Base-by-base conservation (phyloP, 1,140 invertebrate genomes). In the Papilio machaon region DNA sequence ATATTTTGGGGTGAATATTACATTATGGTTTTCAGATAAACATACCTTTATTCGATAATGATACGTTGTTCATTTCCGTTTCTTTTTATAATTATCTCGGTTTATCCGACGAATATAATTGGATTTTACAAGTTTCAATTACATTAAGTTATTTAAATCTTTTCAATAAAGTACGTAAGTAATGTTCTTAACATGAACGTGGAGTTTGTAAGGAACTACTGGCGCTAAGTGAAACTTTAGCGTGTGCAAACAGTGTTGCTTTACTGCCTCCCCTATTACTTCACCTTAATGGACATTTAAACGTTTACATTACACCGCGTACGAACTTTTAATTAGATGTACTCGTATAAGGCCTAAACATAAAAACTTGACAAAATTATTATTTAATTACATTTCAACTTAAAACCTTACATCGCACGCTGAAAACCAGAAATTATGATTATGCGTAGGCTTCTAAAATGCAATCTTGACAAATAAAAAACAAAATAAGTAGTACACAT, bases 151-250 rank as follows among this genome's bases (percentile, higher is more conserved):
- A 6, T 58, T 19, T 58, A 58, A 58, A 58, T 19, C 17, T 2
- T 19, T 19, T n/a, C 17, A 58, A 58, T 58, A n/a, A 58, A n/a
- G 7, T 58, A 58, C 6, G 54, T 7, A 58, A 58, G 54, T 58
- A 58, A 58, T n/a, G 54, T 58, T 58, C 52, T 54, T 64, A 19
- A 64, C 60, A 30, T 30, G 10, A 23, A 30, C 11, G 60, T 30
- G 60, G 60, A 30, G 75, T 77, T 77, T 77, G 23, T 23, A 58
- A 54, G 47, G 73, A 75, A 75, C 49, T 74, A 74, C 73, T 49
- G 73, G 73, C 23, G 15, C 52, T 77, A 54, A 77, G 75, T 54
- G 75, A 77, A 77, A 77, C 75, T 77, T 58, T 77, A 54, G 15
- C 52, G 38, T 47, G 46, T n/a, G 52, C 75, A 58, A 77, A 77